Evolutionary conservation across 2,797 vertebrate species (phyloP).

Genomic region (Babyrousa celebensis): DNA sequence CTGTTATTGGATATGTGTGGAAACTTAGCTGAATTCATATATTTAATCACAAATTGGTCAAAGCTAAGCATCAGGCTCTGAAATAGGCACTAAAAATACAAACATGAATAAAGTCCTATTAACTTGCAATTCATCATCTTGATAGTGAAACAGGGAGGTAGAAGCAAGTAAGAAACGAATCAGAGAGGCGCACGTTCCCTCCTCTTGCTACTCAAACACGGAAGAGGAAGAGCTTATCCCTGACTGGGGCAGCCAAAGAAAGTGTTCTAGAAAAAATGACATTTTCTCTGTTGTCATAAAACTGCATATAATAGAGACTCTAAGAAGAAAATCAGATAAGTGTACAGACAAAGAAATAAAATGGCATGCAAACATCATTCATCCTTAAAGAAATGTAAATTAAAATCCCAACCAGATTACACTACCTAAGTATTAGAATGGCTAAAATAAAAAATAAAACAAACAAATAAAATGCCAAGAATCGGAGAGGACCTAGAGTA

Average conservation of each 20-base stretch:
- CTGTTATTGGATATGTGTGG: neutral
- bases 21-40: neutral
- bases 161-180: neutral
- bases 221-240: neutral
- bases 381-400: constrained; percentile 2
- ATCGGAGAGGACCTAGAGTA: neutral
- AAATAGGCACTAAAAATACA: neutral
- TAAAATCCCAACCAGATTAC: neutral
- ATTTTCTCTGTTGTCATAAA: neutral
- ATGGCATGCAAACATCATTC: neutral
- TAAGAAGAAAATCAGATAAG: constrained; percentile 28
- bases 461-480: neutral
- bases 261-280: neutral
- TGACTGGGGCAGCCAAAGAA: neutral
- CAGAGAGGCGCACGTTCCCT: neutral
- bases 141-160: neutral
- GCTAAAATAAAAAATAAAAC: neutral
- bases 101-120: neutral
- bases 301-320: neutral
- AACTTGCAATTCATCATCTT: neutral
- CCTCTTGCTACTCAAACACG: neutral
- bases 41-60: neutral
- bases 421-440: neutral
- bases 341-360: neutral
- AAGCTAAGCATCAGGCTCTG: neutral